Evolutionary conservation across 2,888 invertebrate species (phyloP).

Genomic region (Ophion costatus): DNA sequence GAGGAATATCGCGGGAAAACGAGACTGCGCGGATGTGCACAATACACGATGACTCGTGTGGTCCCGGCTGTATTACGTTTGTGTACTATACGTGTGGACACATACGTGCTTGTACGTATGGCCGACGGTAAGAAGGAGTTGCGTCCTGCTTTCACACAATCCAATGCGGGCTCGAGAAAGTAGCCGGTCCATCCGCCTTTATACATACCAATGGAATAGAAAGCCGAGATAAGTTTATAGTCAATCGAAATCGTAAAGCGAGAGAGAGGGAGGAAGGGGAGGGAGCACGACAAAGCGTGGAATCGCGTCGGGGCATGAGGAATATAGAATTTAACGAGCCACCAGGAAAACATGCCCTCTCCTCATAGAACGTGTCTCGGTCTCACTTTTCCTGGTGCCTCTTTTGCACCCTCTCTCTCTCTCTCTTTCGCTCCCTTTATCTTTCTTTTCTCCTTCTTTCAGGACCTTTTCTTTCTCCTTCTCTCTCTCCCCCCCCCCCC

Average conservation of each 20-base stretch:
- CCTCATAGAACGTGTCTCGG: constrained; percentile 39
- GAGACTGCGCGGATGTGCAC: constrained; percentile 55
- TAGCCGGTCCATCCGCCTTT: constrained; percentile 83
- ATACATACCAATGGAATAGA: constrained; percentile 83
- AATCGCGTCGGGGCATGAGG: constrained; percentile 40
- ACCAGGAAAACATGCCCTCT: constrained; percentile 53
- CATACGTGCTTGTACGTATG: constrained; percentile 8
- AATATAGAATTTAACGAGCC: constrained; percentile 66
- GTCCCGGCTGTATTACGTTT: constrained; percentile 17
- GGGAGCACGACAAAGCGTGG: constrained; percentile 35
- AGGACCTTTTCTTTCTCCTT: neutral
- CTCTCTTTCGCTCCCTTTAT: constrained; percentile 3
- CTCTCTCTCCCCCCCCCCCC: constrained; percentile 7
- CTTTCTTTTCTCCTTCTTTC: neutral
- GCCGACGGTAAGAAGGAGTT: constrained; percentile 72
- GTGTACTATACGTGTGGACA: constrained; percentile 1
- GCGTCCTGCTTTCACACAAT: constrained; percentile 83
- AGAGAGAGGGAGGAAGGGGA: constrained; percentile 25
- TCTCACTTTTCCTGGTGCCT: constrained; percentile 23
- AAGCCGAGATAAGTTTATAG: constrained; percentile 83
- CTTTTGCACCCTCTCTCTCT: neutral
- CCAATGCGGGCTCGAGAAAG: constrained; percentile 82
- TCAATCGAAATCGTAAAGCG: constrained; percentile 80
- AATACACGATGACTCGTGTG: constrained; percentile 57
- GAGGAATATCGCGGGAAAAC: constrained; percentile 53